Base-by-base conservation (phyloP, 2,113 vertebrate genomes). In the Lichenostomus cassidix region DNA sequence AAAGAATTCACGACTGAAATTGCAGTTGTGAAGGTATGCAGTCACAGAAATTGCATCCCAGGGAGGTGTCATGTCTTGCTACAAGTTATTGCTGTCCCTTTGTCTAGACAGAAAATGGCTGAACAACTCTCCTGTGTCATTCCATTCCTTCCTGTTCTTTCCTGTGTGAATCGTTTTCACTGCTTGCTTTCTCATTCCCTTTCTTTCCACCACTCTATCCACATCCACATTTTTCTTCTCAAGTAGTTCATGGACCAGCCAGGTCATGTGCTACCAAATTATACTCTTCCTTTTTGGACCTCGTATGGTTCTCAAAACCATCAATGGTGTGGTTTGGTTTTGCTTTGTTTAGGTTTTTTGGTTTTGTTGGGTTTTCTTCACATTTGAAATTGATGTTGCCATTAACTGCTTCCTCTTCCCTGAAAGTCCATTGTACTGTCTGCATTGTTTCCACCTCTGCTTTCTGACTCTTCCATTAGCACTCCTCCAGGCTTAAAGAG, bases 91-190 rank as follows among this genome's bases (percentile, higher is more conserved):
- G 44, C 35, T 44, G 46, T 88, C 62, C 56, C 31, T 84, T 76
- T 81, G 68, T 91, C 77, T 83, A 74, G 81, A 88, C 56, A 79
- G 53, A 83, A 93, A 81, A 81, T 63, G 77, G 67, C 52, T 90
- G 91, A 91, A 94, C 12, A 46, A 62, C n/a, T 71, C 62, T 65
- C 29, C 33, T 67, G 71, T 3, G 5, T 67, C 74, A 29, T 46
- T 68, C 18, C 0, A 0, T 59, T 91, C 59, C 52, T 63, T 73
- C 35, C 25, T 0, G 2, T 52, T 63, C 27, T 58, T 65, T 73
- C 60, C 27, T 60, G 9, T 1, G 2, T 50, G n/a, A 60, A 59
- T 47, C 8, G 10, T 79, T 84, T 78, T 49, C 27, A 37, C 42
- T 3, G 0, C 27, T 46, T 79, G 65, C n/a, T 68, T 56, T 70